These are phyloP conservation scores for Alosa alosa DNA, from an alignment of 2,113 vertebrate genomes.

Conservation along the genomic window DNA sequence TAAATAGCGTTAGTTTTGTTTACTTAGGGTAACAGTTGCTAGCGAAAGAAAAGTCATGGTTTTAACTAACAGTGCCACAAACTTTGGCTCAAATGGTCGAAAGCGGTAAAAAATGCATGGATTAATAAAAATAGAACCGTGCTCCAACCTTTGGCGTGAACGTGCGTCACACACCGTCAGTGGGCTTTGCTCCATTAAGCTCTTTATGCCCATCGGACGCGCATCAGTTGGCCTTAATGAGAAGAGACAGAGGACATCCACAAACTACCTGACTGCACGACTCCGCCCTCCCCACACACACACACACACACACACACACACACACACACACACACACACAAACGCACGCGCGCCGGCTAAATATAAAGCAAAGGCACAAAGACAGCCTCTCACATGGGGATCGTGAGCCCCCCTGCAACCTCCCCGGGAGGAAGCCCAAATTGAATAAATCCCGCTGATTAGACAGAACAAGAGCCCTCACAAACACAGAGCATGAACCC, in stretches of 20 bases:
- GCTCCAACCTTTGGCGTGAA: no score
- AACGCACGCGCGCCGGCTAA: not conserved
- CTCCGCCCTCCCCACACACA: not conserved
- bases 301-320: not conserved
- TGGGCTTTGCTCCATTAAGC: no score
- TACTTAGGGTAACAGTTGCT: no score
- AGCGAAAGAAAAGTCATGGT: no score
- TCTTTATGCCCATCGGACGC: no score
- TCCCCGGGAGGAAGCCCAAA: not conserved
- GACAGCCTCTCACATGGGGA: not conserved
- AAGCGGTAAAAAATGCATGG: no score
- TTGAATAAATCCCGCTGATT: slow-evolving; percentile 16
- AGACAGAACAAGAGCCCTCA: not conserved
- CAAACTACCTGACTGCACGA: not conserved
- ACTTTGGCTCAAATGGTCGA: no score
- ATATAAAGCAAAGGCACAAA: not conserved
- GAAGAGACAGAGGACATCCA: not conserved
- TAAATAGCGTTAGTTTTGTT: no score
- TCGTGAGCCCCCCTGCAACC: not conserved
- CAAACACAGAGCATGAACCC: not conserved
- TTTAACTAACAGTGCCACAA: no score
- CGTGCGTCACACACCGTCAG: no score
- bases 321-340: not conserved
- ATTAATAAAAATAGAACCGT: no score
- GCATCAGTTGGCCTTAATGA: not conserved